Conservation (phyloP, 2,888 invertebrate genomes). For the Polietes domitor region DNA sequence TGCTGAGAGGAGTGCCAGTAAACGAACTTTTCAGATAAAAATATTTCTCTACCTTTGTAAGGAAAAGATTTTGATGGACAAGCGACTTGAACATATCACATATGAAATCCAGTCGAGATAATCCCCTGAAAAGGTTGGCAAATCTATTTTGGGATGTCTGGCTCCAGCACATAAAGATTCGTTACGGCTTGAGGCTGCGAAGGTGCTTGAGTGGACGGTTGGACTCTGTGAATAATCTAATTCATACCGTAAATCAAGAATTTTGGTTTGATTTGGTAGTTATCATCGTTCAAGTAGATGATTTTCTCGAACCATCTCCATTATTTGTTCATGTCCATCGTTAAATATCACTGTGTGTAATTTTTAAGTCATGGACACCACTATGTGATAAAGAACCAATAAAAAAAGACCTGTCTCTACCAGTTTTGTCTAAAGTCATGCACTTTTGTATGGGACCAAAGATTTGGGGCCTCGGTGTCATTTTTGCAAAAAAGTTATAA, state of each 20-base stretch:
- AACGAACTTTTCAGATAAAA: constrained; percentile 55
- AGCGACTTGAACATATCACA: constrained; percentile 54
- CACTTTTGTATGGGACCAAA: no score
- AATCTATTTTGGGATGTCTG: no score
- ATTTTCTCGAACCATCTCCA: constrained; percentile 22
- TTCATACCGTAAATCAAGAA: constrained; percentile 37
- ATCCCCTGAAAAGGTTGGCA: no score
- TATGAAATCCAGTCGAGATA: constrained; percentile 57
- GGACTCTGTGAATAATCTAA: constrained; percentile 40
- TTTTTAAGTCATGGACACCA: no score
- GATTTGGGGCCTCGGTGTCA: no score
- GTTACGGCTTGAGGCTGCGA: no score
- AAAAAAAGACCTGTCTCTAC: no score
- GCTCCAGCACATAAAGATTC: no score
- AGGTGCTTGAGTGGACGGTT: constrained; percentile 40
- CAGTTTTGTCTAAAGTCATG: no score
- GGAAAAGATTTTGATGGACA: constrained; percentile 37
- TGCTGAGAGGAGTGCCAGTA: constrained; percentile 18
- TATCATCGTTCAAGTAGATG: constrained; percentile 21
- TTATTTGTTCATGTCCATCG: constrained; percentile 46
- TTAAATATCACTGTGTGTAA: constrained; percentile 46
- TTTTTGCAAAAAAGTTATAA: no score
- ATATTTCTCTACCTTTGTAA: constrained; percentile 52
- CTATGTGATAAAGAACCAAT: no score
- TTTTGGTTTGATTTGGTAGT: constrained; percentile 30